Percentiles rank a stretch among this genome's conserved stretches.
These are phyloP conservation scores for Mimas tiliae DNA, from an alignment of 2,888 invertebrate species.

Conservation along the genomic window DNA sequence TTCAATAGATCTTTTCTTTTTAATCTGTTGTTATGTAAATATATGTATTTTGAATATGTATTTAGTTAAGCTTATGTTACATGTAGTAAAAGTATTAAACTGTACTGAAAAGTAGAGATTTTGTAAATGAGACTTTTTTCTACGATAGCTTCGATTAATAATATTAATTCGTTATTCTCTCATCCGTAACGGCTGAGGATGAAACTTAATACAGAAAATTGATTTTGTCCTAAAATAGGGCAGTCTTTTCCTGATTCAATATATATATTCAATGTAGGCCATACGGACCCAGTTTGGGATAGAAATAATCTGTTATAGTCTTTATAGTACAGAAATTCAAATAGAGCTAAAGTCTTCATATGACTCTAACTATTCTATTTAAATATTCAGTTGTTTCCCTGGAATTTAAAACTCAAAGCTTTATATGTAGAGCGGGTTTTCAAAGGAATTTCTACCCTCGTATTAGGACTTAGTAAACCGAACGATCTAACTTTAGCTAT, in stretches of 20 bases:
- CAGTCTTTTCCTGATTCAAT: neutral
- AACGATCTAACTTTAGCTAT: neutral
- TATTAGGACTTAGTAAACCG: neutral
- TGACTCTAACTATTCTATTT: constrained; percentile 8
- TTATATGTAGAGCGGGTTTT: neutral
- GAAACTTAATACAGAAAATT: neutral
- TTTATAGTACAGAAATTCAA: neutral
- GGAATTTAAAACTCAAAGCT: neutral
- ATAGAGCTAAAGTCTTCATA: neutral
- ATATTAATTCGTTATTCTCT: no score
- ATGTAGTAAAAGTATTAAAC: no score
- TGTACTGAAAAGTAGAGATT: no score
- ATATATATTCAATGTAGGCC: constrained; percentile 1
- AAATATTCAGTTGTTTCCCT: neutral
- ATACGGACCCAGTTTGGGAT: neutral
- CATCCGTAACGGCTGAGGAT: neutral
- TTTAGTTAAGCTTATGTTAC: no score
- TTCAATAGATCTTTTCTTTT: no score
- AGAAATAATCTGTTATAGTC: neutral
- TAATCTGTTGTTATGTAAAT: no score
- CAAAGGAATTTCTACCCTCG: neutral
- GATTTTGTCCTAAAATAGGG: constrained; percentile 11
- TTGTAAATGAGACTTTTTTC: no score
- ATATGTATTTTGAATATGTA: no score
- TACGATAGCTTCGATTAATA: no score